phyloP scores from a whole-genome alignment of 2,888 invertebrate species.

The Amblyjoppa fuscipennis region DNA sequence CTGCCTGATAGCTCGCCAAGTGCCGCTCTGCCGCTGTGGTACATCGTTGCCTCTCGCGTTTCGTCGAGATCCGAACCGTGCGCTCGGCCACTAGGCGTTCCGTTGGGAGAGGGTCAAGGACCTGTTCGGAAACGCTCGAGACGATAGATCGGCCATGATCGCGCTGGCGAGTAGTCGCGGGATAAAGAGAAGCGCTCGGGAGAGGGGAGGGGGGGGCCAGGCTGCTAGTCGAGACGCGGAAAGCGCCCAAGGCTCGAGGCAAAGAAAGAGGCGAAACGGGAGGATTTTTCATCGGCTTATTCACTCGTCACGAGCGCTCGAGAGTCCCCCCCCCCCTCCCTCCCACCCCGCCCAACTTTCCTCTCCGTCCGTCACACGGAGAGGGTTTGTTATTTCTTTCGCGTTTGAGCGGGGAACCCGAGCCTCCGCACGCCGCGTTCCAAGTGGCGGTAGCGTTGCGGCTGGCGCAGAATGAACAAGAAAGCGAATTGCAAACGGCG shows the following conservation, averaged over 20 bases:
- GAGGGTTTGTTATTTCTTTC: constrained; percentile 65
- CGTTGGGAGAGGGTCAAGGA: constrained; percentile 74
- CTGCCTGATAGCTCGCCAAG: constrained; percentile 18
- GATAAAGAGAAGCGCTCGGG: constrained; percentile 38
- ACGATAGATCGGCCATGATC: constrained; percentile 73
- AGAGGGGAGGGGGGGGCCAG: constrained; percentile 31
- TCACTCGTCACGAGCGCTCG: constrained; percentile 13
- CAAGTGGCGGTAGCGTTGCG: constrained; percentile 52
- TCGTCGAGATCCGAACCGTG: constrained; percentile 48
- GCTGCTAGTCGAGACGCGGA: constrained; percentile 49
- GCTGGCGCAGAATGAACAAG: constrained; percentile 55
- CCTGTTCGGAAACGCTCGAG: constrained; percentile 75
- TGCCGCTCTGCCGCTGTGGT: neutral
- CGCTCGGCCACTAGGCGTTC: constrained; percentile 45
- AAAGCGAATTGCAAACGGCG: constrained; percentile 3
- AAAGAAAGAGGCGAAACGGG: constrained; percentile 57
- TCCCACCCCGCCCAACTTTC: neutral
- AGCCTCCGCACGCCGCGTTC: constrained; percentile 18
- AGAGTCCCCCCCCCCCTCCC: constrained; percentile 20
- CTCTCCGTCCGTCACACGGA: constrained; percentile 47
- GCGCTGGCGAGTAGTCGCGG: constrained; percentile 56
- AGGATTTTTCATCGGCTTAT: constrained; percentile 51
- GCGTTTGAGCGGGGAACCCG: constrained; percentile 35
- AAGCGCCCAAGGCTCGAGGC: constrained; percentile 54
- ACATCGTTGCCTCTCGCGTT: constrained; percentile 59